Evolutionary conservation across 1,140 invertebrate genomes (phyloP), one percentile per base, ranked within the genome.

Genomic region (Diuraphis noxia): DNA sequence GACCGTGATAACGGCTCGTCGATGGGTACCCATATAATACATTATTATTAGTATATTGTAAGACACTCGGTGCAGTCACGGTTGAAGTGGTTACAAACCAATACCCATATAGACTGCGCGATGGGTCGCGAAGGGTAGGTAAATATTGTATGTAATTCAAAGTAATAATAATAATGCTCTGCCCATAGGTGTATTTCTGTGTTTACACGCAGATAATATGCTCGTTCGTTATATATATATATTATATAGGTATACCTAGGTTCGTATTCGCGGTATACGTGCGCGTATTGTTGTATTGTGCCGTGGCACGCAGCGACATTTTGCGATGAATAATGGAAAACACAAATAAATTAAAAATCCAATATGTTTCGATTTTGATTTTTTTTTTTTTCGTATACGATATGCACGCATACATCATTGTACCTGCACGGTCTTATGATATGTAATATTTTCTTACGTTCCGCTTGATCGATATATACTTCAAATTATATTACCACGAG

Each of bases 401-500:
- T 72, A n/a, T 72, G 13, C n/a, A n/a, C 30, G 30, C 46, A 23
- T 17, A n/a, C n/a, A 72, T 72, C n/a, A 6, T 72, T 72, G 56
- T 72, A 72, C 30, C 30, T 17, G 30, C 23, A 9, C 23, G 9
- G 52, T 13, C 3, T 10, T 13, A 10, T 17, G 19, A 13, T 52
- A 8, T 25, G 72, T 34, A 79, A 36, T 79, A 23, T 38, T 81
- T 38, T 81, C 5, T 81, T 38, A 6, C 56, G 56, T 81, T 84
- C 25, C 30, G 81, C 25, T 30, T 19, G 81, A 84, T 40, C 81
- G 4, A 41, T 84, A 72, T 72, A 72, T n/a, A 41, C 40, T 84
- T 41, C 38, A 84, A 84, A 40, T 84, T 84, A n/a, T 84, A 41
- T 84, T 84, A n/a, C 43, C 30, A 43, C 81, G 30, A 84, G 23